Percentiles rank a stretch among this genome's conserved stretches.
Evolutionary conservation across 2,797 vertebrate species (phyloP).

Genomic region (Pelobates cultripes): DNA sequence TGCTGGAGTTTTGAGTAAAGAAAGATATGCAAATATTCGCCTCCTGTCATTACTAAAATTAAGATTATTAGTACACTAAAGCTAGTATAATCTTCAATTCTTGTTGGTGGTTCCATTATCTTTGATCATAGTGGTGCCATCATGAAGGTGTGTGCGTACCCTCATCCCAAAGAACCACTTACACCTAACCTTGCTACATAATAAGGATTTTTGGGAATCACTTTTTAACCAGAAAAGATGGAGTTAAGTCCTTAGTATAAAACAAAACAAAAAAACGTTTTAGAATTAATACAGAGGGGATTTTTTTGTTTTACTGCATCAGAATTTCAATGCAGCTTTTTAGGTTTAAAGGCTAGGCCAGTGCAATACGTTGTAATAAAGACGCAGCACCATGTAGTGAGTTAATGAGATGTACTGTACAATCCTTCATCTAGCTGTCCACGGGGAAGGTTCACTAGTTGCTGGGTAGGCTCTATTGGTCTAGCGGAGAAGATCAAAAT

Average conservation of each 20-base stretch:
- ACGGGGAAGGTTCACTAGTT: conserved; percentile 32
- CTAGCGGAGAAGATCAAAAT: conserved; percentile 40
- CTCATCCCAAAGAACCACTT: too few species aligned
- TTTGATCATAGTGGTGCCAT: too few species aligned
- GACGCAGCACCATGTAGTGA: conserved; percentile 19
- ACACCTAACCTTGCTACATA: too few species aligned
- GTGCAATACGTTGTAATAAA: conserved; percentile 30
- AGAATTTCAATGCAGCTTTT: conserved; percentile 32
- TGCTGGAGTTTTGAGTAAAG: too few species aligned
- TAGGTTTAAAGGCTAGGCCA: conserved; percentile 33
- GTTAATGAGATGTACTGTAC: conserved; percentile 42
- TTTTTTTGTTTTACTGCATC: conserved; percentile 22
- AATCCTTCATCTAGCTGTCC: conserved; percentile 38
- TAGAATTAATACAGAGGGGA: neutral
- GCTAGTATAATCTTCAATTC: too few species aligned
- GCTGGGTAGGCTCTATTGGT: conserved; percentile 37
- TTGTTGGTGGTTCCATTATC: too few species aligned
- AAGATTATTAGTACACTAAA: too few species aligned
- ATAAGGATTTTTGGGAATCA: too few species aligned
- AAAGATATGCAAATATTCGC: too few species aligned
- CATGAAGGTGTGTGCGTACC: too few species aligned
- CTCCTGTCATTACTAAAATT: too few species aligned
- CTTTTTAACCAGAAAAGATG: neutral
- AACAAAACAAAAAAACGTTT: neutral
- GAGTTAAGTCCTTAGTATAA: neutral